These are phyloP conservation scores for Parthenolecanium corni DNA, from an alignment of 2,888 invertebrate genomes.

Conservation along the genomic window DNA sequence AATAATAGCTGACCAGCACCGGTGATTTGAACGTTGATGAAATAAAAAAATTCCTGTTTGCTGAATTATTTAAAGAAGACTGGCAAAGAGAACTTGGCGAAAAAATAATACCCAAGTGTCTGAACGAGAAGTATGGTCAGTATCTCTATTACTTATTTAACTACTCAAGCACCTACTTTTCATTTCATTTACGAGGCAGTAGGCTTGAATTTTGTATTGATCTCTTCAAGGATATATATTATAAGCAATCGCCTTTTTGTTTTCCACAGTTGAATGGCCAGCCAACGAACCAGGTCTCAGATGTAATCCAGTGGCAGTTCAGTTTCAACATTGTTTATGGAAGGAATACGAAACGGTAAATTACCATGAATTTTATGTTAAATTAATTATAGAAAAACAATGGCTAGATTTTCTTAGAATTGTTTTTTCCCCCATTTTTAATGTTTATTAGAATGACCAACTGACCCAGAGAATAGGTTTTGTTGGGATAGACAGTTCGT, in stretches of 20 bases:
- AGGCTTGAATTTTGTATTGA: no score
- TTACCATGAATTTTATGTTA: not conserved
- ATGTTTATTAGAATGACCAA: no score
- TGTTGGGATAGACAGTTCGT: no score
- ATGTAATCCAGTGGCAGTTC: slow-evolving; percentile 32
- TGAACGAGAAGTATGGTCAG: slow-evolving; percentile 32
- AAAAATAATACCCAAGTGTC: slow-evolving; percentile 31
- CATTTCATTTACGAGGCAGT: no score
- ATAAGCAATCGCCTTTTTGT: no score
- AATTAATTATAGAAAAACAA: not conserved
- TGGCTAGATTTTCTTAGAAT: not conserved
- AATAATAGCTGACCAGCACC: slow-evolving; percentile 30
- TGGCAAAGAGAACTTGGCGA: slow-evolving; percentile 32
- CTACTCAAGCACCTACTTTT: no score
- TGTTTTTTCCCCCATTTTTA: no score
- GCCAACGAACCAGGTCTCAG: slow-evolving; percentile 30
- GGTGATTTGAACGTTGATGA: slow-evolving; percentile 31
- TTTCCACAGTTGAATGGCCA: slow-evolving; percentile 30
- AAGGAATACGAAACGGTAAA: slow-evolving; percentile 32
- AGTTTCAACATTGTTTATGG: slow-evolving; percentile 33
- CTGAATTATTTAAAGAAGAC: slow-evolving; percentile 31
- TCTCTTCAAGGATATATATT: no score
- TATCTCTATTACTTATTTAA: not conserved
- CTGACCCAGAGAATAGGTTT: no score
- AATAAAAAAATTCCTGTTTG: slow-evolving; percentile 29